Percentiles rank a stretch among this genome's conserved stretches.
Conservation (phyloP, 2,797 vertebrate genomes). For the Smutsia temminckii region DNA sequence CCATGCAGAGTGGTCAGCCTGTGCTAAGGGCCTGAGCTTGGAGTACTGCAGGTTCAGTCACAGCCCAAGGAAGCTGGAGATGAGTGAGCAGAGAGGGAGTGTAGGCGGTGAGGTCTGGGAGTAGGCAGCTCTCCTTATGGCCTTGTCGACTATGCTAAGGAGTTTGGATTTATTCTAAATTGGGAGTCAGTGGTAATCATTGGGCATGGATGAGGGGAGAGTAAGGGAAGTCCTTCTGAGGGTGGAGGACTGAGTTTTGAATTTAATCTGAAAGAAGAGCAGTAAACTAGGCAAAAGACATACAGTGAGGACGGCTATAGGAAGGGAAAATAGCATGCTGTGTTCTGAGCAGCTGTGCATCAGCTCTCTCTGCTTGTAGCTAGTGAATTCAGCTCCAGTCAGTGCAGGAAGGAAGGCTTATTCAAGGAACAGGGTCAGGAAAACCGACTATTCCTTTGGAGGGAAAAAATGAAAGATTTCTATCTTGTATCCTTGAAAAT, state of each 20-base stretch:
- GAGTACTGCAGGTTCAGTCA: neutral
- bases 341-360: neutral
- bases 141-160: neutral
- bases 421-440: neutral
- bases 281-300: neutral
- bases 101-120: neutral
- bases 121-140: neutral
- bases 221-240: neutral
- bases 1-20: neutral
- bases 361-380: neutral
- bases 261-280: neutral
- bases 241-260: neutral
- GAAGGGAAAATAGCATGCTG: rapidly evolving
- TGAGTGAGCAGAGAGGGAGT: rapidly evolving
- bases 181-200: neutral
- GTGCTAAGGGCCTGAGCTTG: neutral
- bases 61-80: neutral
- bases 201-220: neutral
- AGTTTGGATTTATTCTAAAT: neutral
- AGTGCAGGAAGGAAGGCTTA: neutral
- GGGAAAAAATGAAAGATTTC: neutral
- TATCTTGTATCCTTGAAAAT: neutral
- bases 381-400: neutral
- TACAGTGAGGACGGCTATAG: no score
- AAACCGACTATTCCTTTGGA: neutral